phyloP scores from a whole-genome alignment of 2,888 invertebrate species.

The Philonicus albiceps region DNA sequence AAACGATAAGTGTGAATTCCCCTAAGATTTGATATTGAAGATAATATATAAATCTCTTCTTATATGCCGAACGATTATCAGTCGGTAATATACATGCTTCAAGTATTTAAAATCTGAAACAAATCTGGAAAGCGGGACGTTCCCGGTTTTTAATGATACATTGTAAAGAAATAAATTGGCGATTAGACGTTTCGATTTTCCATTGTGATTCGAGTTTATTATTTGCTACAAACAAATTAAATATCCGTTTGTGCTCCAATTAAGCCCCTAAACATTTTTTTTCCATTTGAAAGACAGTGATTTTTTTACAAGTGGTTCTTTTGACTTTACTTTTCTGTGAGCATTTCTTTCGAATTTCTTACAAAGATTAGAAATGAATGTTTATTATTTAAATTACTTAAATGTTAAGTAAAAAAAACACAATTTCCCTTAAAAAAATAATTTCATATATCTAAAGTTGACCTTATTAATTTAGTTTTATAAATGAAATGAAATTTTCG shows the following conservation, averaged over 20 bases:
- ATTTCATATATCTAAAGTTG: too few relatives aligned
- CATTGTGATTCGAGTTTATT: background rate
- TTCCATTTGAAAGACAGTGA: too few relatives aligned
- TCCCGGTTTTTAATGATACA: background rate
- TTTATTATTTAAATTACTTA: too few relatives aligned
- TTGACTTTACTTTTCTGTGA: too few relatives aligned
- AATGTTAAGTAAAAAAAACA: too few relatives aligned
- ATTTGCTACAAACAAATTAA: background rate
- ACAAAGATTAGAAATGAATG: too few relatives aligned
- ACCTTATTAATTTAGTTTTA: too few relatives aligned
- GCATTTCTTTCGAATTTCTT: too few relatives aligned
- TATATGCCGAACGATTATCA: background rate
- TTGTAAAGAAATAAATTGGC: background rate
- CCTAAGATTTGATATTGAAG: background rate
- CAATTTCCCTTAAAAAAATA: too few relatives aligned
- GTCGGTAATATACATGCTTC: background rate
- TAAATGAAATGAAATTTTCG: too few relatives aligned
- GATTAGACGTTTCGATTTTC: background rate
- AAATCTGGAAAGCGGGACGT: background rate
- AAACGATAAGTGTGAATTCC: background rate
- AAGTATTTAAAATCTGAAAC: background rate
- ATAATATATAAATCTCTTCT: background rate
- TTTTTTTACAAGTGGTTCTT: too few relatives aligned
- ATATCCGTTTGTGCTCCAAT: background rate
- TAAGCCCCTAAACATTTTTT: background rate